These are phyloP conservation scores for Zaprionus bogoriensis DNA, from an alignment of 2,888 invertebrate species.

Conservation along the genomic window DNA sequence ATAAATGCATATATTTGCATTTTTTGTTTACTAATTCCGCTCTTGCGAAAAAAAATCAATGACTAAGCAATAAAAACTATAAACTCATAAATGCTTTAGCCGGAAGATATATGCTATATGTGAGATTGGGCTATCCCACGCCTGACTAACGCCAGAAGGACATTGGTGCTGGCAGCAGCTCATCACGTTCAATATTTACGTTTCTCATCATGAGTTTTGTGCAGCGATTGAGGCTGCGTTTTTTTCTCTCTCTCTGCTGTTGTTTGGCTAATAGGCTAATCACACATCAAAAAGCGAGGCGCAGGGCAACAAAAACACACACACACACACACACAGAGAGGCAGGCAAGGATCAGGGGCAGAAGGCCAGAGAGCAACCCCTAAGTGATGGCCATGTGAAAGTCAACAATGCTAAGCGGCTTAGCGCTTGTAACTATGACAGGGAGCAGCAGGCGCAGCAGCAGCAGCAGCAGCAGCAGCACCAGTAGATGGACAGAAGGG, in stretches of 20 bases:
- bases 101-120: too few species aligned
- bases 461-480: background rate
- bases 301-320: constrained; percentile 53
- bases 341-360: constrained; percentile 1
- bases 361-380: constrained; percentile 45
- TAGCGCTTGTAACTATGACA: constrained; percentile 77
- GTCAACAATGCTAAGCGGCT: constrained; percentile 82
- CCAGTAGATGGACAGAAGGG: background rate
- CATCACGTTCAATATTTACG: constrained; percentile 71
- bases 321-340: background rate
- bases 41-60: background rate
- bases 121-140: constrained; percentile 52
- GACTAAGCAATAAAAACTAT: background rate
- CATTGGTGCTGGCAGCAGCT: constrained; percentile 47
- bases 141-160: constrained; percentile 60
- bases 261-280: constrained; percentile 79
- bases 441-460: constrained; percentile 52
- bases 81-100: background rate
- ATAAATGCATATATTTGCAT: background rate
- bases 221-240: constrained; percentile 23
- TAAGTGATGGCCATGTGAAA: constrained; percentile 79
- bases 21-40: background rate
- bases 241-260: constrained; percentile 28
- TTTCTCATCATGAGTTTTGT: constrained; percentile 70
- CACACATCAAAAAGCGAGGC: constrained; percentile 71